These are phyloP conservation scores for Willisornis vidua DNA, from an alignment of 2,113 vertebrate species.

Conservation along the genomic window DNA sequence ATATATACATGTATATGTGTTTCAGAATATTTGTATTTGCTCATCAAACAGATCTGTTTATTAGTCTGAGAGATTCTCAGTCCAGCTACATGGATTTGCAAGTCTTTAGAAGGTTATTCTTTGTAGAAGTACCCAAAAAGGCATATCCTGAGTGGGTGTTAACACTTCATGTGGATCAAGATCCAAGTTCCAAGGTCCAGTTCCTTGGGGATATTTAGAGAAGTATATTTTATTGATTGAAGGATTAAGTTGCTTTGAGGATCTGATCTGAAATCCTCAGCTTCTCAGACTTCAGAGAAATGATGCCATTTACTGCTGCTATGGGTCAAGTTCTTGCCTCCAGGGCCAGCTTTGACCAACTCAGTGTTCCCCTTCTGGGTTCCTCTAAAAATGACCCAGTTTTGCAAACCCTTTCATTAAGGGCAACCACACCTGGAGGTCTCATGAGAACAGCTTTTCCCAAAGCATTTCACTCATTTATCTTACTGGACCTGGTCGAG, in stretches of 20 bases:
- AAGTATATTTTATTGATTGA: constrained; percentile 39
- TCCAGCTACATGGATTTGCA: neutral
- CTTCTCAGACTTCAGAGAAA: constrained; percentile 13
- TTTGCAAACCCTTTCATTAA: constrained; percentile 10
- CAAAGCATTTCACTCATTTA: neutral
- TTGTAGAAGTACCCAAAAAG: neutral
- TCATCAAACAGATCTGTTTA: neutral
- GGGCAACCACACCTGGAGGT: constrained; percentile 1
- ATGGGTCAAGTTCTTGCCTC: constrained; percentile 29
- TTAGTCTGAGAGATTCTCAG: neutral
- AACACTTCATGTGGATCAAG: neutral
- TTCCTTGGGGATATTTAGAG: constrained; percentile 12
- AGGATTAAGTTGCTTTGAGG: constrained; percentile 55
- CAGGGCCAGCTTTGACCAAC: constrained; percentile 10
- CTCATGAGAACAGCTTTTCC: constrained; percentile 4
- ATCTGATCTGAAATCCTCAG: constrained; percentile 9
- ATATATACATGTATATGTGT: neutral
- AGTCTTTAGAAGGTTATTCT: neutral
- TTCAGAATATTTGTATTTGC: neutral
- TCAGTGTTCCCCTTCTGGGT: neutral
- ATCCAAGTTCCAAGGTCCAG: constrained; percentile 24
- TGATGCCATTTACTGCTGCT: neutral
- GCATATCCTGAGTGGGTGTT: neutral
- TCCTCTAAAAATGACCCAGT: neutral
- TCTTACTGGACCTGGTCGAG: neutral